These are phyloP conservation scores for Oscheius sp. DNA, from an alignment of 2,888 invertebrate genomes.

Conservation along the genomic window DNA sequence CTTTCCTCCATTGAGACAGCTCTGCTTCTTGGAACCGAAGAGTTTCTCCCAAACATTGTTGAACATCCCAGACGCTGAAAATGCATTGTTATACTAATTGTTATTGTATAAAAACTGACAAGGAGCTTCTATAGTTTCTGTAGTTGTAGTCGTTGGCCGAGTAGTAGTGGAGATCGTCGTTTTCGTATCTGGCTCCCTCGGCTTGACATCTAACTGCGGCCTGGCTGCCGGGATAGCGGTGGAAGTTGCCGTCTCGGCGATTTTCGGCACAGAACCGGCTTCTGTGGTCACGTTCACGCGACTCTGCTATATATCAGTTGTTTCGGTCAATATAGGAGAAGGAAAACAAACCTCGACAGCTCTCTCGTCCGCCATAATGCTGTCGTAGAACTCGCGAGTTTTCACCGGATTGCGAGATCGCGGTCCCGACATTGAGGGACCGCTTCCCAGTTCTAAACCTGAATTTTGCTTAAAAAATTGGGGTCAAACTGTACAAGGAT, in stretches of 20 bases:
- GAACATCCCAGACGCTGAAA: conserved; percentile 30
- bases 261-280: background rate
- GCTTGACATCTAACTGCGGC: background rate
- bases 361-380: background rate
- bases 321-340: background rate
- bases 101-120: background rate
- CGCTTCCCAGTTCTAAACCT: conserved; percentile 10
- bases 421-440: background rate
- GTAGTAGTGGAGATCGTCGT: conserved; percentile 9
- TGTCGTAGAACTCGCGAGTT: conserved; percentile 25
- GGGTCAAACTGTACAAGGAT: background rate
- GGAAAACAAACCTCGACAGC: background rate
- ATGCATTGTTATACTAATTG: background rate
- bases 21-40: conserved; percentile 58
- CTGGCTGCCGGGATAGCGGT: conserved; percentile 8
- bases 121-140: background rate
- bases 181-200: background rate
- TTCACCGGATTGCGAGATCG: conserved; percentile 9
- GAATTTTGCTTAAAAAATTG: background rate
- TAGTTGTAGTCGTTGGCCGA: background rate
- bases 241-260: background rate
- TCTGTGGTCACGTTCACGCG: background rate
- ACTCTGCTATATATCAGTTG: background rate
- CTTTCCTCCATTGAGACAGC: conserved; percentile 64
- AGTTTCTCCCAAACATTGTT: conserved; percentile 35